Conservation (phyloP, 2,888 invertebrate species). For the Drosophila anceps region DNA sequence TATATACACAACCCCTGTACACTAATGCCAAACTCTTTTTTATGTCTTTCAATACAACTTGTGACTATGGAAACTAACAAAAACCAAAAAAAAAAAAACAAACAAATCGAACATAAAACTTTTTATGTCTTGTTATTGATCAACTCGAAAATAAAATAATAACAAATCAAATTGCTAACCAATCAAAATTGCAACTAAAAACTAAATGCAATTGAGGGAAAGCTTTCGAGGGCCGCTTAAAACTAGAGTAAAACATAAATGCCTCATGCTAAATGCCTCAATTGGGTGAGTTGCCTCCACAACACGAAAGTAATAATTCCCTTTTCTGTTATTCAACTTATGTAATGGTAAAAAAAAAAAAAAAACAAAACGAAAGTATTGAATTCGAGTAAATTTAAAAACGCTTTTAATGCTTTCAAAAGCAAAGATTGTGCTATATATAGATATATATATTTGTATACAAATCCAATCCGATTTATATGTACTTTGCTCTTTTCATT, state of each 20-base stretch:
- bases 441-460: constrained; percentile 10
- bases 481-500: constrained; percentile 26
- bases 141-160: constrained; percentile 35
- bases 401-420: constrained; percentile 51
- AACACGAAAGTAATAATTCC: constrained; percentile 39
- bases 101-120: constrained; percentile 51
- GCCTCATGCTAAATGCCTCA: constrained; percentile 68
- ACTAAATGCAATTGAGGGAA: constrained; percentile 74
- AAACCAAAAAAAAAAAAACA: constrained; percentile 29
- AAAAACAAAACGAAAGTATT: neutral
- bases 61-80: constrained; percentile 54
- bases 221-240: constrained; percentile 79
- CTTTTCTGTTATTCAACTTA: constrained; percentile 59
- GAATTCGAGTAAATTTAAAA: constrained; percentile 42
- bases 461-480: constrained; percentile 19
- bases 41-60: constrained; percentile 76
- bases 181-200: constrained; percentile 43
- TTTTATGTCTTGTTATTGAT: constrained; percentile 65
- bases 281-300: constrained; percentile 78
- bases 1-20: constrained; percentile 51
- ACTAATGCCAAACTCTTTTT: constrained; percentile 82
- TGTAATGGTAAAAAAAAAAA: constrained; percentile 43
- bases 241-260: constrained; percentile 72
- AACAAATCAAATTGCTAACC: constrained; percentile 37
- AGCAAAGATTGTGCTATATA: constrained; percentile 27